Evolutionary conservation across 92 coral and sea anemone species (phyloP).

Genomic region (Meandrina meandrites): DNA sequence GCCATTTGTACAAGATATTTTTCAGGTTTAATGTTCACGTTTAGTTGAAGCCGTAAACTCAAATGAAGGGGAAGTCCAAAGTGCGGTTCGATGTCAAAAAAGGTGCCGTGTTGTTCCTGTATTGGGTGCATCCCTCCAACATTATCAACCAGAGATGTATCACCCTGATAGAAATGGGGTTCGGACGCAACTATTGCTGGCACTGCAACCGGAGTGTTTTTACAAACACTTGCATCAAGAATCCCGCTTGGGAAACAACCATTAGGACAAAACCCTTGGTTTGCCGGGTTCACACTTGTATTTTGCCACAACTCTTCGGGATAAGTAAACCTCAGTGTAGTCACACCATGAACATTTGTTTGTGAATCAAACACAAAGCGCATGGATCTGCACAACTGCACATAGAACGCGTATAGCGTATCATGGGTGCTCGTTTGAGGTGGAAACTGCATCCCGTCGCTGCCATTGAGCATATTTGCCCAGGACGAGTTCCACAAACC

Average conservation of each 20-base stretch:
- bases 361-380: conserved; percentile 59
- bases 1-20: conserved; percentile 57
- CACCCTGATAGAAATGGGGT: conserved; percentile 91
- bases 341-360: conserved; percentile 49
- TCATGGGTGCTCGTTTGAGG: conserved; percentile 55
- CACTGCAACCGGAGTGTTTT: conserved; percentile 43
- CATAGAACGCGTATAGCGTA: conserved; percentile 66
- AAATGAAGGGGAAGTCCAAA: conserved; percentile 74
- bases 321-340: conserved; percentile 68
- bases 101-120: conserved; percentile 66
- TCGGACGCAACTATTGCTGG: conserved; percentile 81
- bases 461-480: conserved; percentile 94
- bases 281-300: conserved; percentile 59
- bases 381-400: conserved; percentile 80
- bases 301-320: conserved; percentile 75
- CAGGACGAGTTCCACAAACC: conserved; percentile 72
- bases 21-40: conserved; percentile 65
- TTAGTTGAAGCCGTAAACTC: conserved; percentile 71
- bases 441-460: conserved; percentile 89
- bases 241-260: conserved; percentile 84
- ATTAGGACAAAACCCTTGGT: conserved; percentile 75
- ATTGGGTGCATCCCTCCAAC: conserved; percentile 73
- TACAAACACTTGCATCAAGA: conserved; percentile 72
- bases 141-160: conserved; percentile 59
- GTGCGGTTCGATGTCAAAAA: conserved; percentile 71